Conservation (phyloP, 2,797 vertebrate species). For the Sphenopsis melanotis region DNA sequence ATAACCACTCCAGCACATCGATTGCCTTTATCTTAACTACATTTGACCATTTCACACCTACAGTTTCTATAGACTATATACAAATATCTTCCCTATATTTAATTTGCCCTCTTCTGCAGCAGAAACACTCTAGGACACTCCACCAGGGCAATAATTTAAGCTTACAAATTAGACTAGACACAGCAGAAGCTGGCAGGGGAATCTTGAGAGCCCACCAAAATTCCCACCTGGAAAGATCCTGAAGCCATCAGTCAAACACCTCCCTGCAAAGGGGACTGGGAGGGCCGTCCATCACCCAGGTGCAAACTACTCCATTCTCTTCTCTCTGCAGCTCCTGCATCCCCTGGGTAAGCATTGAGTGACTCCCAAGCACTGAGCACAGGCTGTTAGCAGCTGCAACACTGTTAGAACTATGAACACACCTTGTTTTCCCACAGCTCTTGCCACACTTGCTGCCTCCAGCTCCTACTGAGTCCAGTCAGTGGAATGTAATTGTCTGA, state of each 20-base stretch:
- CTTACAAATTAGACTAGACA: not conserved
- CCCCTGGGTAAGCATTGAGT: not conserved
- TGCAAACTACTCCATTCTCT: not conserved
- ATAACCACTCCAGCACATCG: not conserved
- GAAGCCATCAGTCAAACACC: not conserved
- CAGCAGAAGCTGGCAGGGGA: not conserved
- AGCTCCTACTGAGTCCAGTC: not conserved
- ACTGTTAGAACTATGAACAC: not conserved
- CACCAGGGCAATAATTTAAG: not conserved
- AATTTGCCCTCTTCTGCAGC: not conserved
- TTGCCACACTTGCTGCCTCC: not conserved
- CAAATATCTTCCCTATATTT: not conserved
- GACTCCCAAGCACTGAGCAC: not conserved
- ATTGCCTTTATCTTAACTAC: not conserved
- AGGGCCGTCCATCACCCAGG: not conserved
- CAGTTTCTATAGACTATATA: not conserved
- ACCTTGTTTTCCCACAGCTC: not conserved
- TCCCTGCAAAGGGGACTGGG: not conserved
- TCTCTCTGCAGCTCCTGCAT: not conserved
- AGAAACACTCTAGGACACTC: not conserved
- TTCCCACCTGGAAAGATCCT: not conserved
- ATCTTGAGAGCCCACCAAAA: not conserved
- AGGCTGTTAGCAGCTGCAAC: not conserved
- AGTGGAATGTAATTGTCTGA: not conserved
- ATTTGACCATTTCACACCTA: not conserved